Evolutionary conservation across 2,888 invertebrate species (phyloP), one percentile per base, ranked within the genome.

Genomic region (Axea sp.): DNA sequence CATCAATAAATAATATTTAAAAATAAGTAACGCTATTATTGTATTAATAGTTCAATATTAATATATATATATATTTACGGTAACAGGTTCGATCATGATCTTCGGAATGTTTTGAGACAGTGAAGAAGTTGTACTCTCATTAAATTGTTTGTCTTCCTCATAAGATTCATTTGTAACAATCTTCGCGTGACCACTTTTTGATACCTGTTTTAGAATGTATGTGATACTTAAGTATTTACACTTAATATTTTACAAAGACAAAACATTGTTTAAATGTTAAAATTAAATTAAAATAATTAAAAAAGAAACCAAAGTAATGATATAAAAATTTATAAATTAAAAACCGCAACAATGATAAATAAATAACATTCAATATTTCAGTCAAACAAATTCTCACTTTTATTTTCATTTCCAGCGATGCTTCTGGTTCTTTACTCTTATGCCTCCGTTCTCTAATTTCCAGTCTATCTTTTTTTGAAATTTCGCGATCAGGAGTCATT

Each of bases 121-220:
- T 0, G 14, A 7, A 7, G 12, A 28, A 6, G 9, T n/a, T 3
- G 7, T 15, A 15, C 31, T 47, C 9, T 47, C 41, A 43, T 24
- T 1, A 19, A 19, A 8, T 22, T 80, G 76, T 30, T 80, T 76
- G n/a, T 49, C 26, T 14, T 80, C 83, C 11, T 60, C 59, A 17
- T 78, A 76, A 69, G 43, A 73, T 4, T 87, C 86, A 31, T 77
- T 81, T 1, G 80, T 47, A 1, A 87, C 77, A n/a, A 86, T 86
- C 1, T 83, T 86, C 2, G 85, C 82, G 77, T 87, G 86, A 7
- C 86, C 86, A 5, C 82, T 85, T 68, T 85, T 87, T 2, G 86
- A 86, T 8, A 86, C 49, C 68, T 85, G 82, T 19, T 22, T 43
- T 3, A 26, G 6, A 37, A 9, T 14, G 7, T 1, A 19, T 9